Evolutionary conservation across 2,113 vertebrate genomes (phyloP).

Genomic region (Dromaius novaehollandiae): DNA sequence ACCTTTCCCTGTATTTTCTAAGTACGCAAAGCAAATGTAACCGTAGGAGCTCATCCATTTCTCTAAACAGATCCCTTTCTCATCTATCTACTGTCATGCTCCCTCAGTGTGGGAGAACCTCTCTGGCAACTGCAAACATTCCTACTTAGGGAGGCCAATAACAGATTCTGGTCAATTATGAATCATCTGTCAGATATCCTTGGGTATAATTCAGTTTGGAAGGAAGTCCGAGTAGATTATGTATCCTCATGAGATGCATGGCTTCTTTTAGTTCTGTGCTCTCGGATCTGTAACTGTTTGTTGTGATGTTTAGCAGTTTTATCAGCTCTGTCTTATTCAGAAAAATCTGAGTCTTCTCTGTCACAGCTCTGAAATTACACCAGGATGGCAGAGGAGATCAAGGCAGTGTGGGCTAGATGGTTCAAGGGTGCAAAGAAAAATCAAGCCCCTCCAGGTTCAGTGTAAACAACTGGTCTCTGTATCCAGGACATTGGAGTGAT

Average conservation of each 20-base stretch:
- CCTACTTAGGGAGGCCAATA: not conserved
- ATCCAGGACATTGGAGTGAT: not conserved
- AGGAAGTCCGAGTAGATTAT: not conserved
- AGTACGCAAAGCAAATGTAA: not conserved
- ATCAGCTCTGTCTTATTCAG: not conserved
- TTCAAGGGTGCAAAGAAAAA: not conserved
- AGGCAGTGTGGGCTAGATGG: not conserved
- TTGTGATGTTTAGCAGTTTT: not conserved
- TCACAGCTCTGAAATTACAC: not conserved
- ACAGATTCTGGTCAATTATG: not conserved
- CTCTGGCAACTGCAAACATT: not conserved
- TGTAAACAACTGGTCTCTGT: not conserved
- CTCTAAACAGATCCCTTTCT: not conserved
- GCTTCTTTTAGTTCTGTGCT: not conserved
- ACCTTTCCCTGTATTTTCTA: not conserved
- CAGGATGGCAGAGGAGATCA: not conserved
- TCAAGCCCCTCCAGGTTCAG: not conserved
- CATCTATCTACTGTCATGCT: accelerated
- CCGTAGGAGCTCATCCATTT: not conserved
- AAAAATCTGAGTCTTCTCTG: not conserved
- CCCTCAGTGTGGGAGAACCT: not conserved
- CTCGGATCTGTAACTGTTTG: not conserved
- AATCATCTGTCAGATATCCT: not conserved
- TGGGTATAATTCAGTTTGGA: not conserved
- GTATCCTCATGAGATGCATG: not conserved